These are phyloP conservation scores for Rhinolophus sinicus DNA, from an alignment of 2,113 vertebrate genomes.

Conservation along the genomic window DNA sequence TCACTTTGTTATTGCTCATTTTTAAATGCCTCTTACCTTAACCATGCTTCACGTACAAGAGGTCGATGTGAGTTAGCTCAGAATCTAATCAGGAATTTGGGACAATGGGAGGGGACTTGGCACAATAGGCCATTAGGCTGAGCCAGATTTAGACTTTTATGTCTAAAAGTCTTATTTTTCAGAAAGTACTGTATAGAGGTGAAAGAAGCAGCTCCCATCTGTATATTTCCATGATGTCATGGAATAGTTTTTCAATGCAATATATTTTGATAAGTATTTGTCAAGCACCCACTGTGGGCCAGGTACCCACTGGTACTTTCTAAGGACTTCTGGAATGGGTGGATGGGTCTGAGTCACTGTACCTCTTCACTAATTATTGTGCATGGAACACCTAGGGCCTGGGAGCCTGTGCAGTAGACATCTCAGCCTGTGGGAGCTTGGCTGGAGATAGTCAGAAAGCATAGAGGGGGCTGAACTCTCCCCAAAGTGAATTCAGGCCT, in stretches of 20 bases:
- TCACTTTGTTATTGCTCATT: background rate
- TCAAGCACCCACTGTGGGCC: background rate
- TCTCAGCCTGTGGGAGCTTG: conserved; percentile 53
- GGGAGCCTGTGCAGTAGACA: background rate
- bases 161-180: background rate
- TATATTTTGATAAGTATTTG: background rate
- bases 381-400: background rate
- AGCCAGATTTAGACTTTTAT: background rate
- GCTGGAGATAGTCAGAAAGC: conserved; percentile 18
- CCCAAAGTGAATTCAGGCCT: conserved; percentile 39
- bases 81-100: conserved; percentile 29
- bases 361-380: background rate
- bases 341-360: background rate
- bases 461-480: background rate
- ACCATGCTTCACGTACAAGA: background rate
- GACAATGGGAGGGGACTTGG: background rate
- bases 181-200: background rate
- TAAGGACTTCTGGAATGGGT: background rate
- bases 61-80: background rate
- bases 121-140: background rate
- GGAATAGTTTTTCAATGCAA: background rate
- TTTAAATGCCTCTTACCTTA: background rate
- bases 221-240: background rate
- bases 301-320: background rate
- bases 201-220: background rate